Evolutionary conservation across 2,113 vertebrate species (phyloP).

Genomic region (Delphinus delphis): DNA sequence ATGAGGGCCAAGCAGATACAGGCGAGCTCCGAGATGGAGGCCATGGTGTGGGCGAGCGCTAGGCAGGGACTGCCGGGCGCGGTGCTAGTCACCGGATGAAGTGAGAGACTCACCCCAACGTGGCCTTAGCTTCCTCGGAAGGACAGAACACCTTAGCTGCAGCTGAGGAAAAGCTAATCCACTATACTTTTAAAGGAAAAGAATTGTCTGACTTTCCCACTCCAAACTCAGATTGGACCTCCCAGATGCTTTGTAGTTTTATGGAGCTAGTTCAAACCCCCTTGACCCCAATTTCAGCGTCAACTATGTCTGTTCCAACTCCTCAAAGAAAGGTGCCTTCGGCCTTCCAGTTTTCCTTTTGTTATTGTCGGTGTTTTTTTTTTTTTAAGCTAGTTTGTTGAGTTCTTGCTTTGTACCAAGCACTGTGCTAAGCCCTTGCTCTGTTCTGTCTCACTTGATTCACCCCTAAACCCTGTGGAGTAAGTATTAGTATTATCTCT

Average conservation of each 20-base stretch:
- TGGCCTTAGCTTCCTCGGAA: slow-evolving; percentile 97
- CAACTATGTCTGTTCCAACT: background rate
- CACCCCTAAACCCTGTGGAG: background rate
- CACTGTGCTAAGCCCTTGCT: background rate
- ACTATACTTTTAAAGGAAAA: background rate
- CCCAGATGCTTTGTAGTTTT: background rate
- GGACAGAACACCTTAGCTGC: slow-evolving; percentile 92
- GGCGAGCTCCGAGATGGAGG: slow-evolving; percentile 95
- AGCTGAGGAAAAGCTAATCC: slow-evolving; percentile 71
- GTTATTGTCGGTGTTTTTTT: background rate
- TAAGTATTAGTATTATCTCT: background rate
- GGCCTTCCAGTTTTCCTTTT: background rate
- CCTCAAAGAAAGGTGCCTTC: background rate
- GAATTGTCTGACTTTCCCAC: background rate
- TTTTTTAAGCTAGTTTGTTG: background rate
- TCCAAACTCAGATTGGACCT: background rate
- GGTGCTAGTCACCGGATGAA: slow-evolving; percentile 95
- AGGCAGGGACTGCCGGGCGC: slow-evolving; percentile 62
- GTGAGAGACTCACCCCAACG: slow-evolving; percentile 71
- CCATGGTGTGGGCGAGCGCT: slow-evolving; percentile 82
- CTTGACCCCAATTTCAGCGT: background rate
- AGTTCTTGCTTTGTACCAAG: background rate
- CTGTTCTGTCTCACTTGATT: background rate
- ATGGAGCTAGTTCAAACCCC: background rate
- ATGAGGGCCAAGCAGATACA: slow-evolving; percentile 98